Evolutionary conservation across 2,888 invertebrate genomes (phyloP).

Genomic region (Orthonychiurus folsomi): DNA sequence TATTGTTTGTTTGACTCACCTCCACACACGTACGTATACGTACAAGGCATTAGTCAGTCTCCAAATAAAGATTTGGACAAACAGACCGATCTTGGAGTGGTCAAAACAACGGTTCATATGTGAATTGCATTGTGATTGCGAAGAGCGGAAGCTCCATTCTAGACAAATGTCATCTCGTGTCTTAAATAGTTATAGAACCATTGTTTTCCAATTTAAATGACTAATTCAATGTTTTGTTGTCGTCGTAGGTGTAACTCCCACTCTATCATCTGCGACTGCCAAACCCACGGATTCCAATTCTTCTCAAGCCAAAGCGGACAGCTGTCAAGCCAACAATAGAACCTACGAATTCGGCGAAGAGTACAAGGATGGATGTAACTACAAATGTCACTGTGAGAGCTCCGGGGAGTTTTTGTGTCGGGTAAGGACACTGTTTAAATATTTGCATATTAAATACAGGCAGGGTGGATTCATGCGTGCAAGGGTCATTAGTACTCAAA

Average conservation of each 20-base stretch:
- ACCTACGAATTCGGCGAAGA: constrained; percentile 42
- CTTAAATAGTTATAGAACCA: too few relatives aligned
- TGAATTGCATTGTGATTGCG: too few relatives aligned
- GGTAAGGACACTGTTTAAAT: constrained; percentile 33
- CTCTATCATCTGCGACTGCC: constrained; percentile 2
- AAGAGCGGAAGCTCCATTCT: background rate
- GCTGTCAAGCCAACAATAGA: constrained; percentile 42
- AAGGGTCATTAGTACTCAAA: background rate
- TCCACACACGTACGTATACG: too few relatives aligned
- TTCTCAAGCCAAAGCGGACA: constrained; percentile 29
- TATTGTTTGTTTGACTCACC: too few relatives aligned
- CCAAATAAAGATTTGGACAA: too few relatives aligned
- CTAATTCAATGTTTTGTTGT: background rate
- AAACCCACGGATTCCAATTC: background rate
- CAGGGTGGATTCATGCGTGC: background rate
- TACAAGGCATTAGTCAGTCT: too few relatives aligned
- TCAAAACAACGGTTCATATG: too few relatives aligned
- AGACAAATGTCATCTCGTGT: too few relatives aligned
- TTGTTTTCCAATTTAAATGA: background rate
- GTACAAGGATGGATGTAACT: constrained; percentile 43
- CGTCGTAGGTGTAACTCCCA: background rate
- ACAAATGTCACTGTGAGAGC: constrained; percentile 42
- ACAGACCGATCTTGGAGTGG: too few relatives aligned
- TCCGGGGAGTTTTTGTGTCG: constrained; percentile 43
- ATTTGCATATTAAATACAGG: background rate